Evolutionary conservation across 2,888 invertebrate species (phyloP).

Genomic region (Diplazon laetatorius): DNA sequence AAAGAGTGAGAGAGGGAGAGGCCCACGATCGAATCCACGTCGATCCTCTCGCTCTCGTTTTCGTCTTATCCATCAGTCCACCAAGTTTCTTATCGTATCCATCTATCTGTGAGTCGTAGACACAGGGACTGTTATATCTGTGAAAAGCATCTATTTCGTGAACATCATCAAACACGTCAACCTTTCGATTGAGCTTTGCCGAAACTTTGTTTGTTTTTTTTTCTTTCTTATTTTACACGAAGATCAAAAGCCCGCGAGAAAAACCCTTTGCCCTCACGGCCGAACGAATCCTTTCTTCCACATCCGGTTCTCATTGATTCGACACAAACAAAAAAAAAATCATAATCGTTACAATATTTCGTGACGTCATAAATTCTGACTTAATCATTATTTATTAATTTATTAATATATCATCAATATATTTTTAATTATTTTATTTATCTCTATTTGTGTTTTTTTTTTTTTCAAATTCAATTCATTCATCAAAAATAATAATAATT

Average conservation of each 20-base stretch:
- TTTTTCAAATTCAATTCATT: background rate
- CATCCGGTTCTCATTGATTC: background rate
- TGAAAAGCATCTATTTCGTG: constrained; percentile 42
- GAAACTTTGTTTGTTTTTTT: constrained; percentile 18
- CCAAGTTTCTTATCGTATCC: constrained; percentile 58
- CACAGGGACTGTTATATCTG: constrained; percentile 50
- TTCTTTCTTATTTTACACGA: constrained; percentile 48
- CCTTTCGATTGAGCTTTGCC: background rate
- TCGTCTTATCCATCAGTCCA: constrained; percentile 38
- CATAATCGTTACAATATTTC: background rate
- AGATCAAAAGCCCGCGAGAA: constrained; percentile 43
- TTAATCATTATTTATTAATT: no score
- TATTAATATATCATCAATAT: no score
- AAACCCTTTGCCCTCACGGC: constrained; percentile 35
- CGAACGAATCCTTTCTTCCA: constrained; percentile 15
- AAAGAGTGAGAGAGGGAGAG: no score
- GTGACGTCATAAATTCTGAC: background rate
- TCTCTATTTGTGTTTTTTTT: background rate
- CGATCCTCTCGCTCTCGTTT: constrained; percentile 46
- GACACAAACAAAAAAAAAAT: no score
- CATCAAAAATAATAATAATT: no score
- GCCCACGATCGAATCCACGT: no score
- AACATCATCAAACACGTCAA: constrained; percentile 19
- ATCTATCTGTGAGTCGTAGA: constrained; percentile 59
- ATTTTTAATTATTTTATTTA: background rate